phyloP scores from a whole-genome alignment of 2,888 invertebrate genomes.

The Lamellibrachia columna region DNA sequence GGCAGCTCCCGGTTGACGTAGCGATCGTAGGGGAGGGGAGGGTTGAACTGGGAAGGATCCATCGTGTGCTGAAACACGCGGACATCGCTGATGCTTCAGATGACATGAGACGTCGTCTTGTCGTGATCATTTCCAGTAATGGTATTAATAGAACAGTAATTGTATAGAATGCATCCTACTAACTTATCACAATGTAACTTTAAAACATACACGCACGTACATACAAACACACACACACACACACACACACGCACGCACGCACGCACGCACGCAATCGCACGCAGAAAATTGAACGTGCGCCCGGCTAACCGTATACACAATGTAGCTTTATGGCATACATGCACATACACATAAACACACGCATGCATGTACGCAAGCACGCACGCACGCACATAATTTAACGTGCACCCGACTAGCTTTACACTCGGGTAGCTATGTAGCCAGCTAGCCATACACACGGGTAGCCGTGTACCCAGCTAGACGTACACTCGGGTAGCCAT shows the following conservation, averaged over 20 bases:
- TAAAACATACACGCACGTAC: not conserved
- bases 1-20: conserved; percentile 20
- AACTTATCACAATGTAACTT: not conserved
- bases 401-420: not conserved
- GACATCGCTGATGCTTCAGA: not conserved
- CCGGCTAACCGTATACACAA: too few species aligned
- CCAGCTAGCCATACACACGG: not conserved
- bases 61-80: not conserved
- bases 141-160: not conserved
- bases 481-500: not conserved
- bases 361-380: too few species aligned
- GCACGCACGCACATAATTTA: too few species aligned
- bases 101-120: not conserved
- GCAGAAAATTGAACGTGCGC: too few species aligned
- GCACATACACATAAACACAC: not conserved
- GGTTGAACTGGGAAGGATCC: conserved; percentile 5
- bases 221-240: not conserved
- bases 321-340: not conserved
- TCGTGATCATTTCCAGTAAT: not conserved
- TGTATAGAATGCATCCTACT: not conserved
- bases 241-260: not conserved
- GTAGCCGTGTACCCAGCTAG: not conserved
- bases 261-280: too few species aligned
- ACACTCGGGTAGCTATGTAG: not conserved
- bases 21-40: not conserved